Conservation (phyloP, 2,888 invertebrate species). For the Resseliella maxima region DNA sequence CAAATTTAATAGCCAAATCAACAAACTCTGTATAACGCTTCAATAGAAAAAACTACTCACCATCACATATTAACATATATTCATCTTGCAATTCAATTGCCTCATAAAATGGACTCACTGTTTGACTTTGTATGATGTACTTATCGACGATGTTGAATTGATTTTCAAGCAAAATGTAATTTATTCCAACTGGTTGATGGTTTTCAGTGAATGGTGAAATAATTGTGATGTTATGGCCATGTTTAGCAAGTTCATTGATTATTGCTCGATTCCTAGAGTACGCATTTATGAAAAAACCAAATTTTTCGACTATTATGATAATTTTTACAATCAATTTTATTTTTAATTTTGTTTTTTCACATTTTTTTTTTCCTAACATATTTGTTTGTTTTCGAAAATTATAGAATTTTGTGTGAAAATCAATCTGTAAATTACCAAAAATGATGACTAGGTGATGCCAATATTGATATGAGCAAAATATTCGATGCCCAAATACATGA, state of each 20-base stretch:
- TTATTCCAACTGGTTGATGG: constrained; percentile 60
- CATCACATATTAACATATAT: neutral
- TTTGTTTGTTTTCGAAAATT: neutral
- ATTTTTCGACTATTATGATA: neutral
- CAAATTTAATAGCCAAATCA: too few relatives aligned
- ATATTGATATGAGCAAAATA: constrained; percentile 56
- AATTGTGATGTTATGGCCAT: constrained; percentile 60
- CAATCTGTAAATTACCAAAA: constrained; percentile 56
- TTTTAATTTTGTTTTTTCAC: too few relatives aligned
- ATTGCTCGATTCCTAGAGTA: constrained; percentile 58
- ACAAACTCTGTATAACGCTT: too few relatives aligned
- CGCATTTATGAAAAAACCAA: neutral
- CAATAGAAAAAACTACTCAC: too few relatives aligned
- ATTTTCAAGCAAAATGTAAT: constrained; percentile 63
- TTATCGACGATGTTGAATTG: constrained; percentile 58
- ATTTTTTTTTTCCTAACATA: too few relatives aligned
- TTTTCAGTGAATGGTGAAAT: constrained; percentile 61
- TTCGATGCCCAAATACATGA: too few relatives aligned
- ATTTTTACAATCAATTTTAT: constrained; percentile 13
- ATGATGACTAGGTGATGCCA: constrained; percentile 58
- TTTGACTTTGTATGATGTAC: neutral
- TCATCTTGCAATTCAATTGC: neutral
- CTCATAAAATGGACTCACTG: neutral
- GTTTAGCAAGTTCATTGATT: constrained; percentile 57
- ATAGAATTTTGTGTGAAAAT: neutral